These are phyloP conservation scores for Caenorhabditis doughertyi DNA, from an alignment of 2,888 invertebrate genomes.

Conservation along the genomic window DNA sequence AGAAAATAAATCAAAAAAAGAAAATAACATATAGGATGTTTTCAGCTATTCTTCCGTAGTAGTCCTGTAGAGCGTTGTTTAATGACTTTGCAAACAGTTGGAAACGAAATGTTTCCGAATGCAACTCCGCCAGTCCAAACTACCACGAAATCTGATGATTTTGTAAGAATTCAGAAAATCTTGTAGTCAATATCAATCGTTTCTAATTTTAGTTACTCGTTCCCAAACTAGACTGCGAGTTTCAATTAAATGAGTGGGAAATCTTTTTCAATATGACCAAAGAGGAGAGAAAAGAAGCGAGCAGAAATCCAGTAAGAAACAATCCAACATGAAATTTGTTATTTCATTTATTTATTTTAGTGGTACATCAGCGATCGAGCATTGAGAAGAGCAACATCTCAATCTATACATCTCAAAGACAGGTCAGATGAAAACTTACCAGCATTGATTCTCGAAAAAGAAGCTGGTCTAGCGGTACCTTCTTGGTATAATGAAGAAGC, in stretches of 20 bases:
- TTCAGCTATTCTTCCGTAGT: constrained; percentile 63
- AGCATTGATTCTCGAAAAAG: constrained; percentile 60
- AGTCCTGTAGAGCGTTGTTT: constrained; percentile 62
- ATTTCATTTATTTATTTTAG: constrained; percentile 27
- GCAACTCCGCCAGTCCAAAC: constrained; percentile 57
- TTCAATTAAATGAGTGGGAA: constrained; percentile 36
- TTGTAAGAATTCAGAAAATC: constrained; percentile 20
- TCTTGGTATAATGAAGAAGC: constrained; percentile 67
- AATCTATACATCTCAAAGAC: constrained; percentile 22
- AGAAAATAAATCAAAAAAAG: neutral
- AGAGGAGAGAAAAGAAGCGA: constrained; percentile 1
- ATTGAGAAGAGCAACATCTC: constrained; percentile 20
- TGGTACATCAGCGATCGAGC: constrained; percentile 57
- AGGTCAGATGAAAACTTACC: constrained; percentile 25
- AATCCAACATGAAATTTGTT: neutral
- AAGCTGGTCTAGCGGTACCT: constrained; percentile 66
- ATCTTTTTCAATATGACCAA: constrained; percentile 41
- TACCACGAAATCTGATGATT: constrained; percentile 39
- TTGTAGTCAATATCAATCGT: neutral
- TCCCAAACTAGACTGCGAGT: constrained; percentile 51
- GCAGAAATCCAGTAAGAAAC: constrained; percentile 31
- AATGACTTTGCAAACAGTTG: constrained; percentile 59
- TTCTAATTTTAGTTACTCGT: constrained; percentile 50
- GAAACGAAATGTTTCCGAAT: constrained; percentile 54
- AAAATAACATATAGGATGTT: neutral